Evolutionary conservation across 2,888 invertebrate genomes (phyloP), one percentile per base, ranked within the genome.

Genomic region (Glaucopsyche alexis): DNA sequence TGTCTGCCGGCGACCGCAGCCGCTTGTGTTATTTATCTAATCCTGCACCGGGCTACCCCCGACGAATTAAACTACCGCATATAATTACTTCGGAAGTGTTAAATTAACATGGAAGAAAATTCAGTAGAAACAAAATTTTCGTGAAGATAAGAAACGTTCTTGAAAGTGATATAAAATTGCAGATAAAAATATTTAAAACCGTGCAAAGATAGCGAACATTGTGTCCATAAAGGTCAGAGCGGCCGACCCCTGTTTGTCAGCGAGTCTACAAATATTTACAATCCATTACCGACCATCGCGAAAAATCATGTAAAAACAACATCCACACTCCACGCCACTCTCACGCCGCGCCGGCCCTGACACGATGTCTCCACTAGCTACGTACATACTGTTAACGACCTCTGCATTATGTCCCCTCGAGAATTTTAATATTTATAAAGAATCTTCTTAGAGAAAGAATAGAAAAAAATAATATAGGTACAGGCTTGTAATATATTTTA

Each of bases 201-300:
- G 65, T 14, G 40, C 38, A 66, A 72, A 72, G 50, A 66, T 64
- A 45, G 49, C 66, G 65, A n/a, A 72, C 49, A 66, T 65, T 49
- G 49, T 49, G 49, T 49, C 49, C 83, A 78, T 79, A 84, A 83
- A 85, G 84, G 85, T 85, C 86, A 85, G 85, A 87, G 83, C 82
- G 83, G 83, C 83, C 29, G 60, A 86, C 85, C 87, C 87, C 85
- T 89, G 87, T 89, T 90, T 90, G 86, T 87, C 85, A 86, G 89
- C 87, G 88, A 89, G 89, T 47, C 29, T 83, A 89, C 88, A 90
- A 91, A 91, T 91, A 91, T 90, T 91, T 90, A 88, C 87, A 91
- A 90, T 90, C 90, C 91, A 91, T 91, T 91, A 91, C 87, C 86
- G 87, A 85, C 86, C 85, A 83, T 65, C 71, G 73, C 67, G 72